Percentiles rank a stretch among this genome's conserved stretches.
These are phyloP conservation scores for Ephydatia muelleri DNA, from an alignment of 37 sponge, comb jelly and placozoan genomes.

Conservation along the genomic window DNA sequence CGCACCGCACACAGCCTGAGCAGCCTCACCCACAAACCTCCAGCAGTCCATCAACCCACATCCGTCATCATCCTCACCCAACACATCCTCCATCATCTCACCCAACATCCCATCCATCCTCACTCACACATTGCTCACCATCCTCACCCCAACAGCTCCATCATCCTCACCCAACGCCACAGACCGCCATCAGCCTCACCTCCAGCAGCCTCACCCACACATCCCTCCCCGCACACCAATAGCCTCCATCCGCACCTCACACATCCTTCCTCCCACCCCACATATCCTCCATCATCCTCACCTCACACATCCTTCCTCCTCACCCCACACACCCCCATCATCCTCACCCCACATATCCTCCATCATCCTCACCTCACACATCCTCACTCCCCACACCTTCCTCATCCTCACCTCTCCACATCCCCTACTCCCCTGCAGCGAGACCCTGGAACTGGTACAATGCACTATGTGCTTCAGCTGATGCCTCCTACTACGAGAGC, in stretches of 20 bases:
- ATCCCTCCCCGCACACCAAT: not conserved
- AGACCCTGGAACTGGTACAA: constrained; percentile 66
- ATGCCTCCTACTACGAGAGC: constrained; percentile 72
- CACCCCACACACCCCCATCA: not conserved
- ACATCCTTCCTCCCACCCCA: constrained; percentile 1
- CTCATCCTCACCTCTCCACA: constrained; percentile 3
- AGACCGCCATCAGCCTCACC: not conserved
- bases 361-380: not conserved
- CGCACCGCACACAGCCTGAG: no score
- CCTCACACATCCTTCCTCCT: not conserved
- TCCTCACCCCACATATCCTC: not conserved
- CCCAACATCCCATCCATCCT: no score
- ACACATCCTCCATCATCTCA: no score
- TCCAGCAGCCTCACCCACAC: not conserved
- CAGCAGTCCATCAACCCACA: no score
- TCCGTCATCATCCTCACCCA: no score
- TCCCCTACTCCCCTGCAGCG: constrained; percentile 22
- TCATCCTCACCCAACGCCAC: no score
- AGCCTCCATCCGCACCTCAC: not conserved
- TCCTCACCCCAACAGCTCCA: no score
- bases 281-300: not conserved
- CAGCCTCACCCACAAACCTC: no score
- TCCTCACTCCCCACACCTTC: not conserved
- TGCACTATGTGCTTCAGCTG: constrained; percentile 73
- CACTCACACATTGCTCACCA: no score